Conservation (phyloP, 2,797 vertebrate species). For the Chrosomus eos region DNA sequence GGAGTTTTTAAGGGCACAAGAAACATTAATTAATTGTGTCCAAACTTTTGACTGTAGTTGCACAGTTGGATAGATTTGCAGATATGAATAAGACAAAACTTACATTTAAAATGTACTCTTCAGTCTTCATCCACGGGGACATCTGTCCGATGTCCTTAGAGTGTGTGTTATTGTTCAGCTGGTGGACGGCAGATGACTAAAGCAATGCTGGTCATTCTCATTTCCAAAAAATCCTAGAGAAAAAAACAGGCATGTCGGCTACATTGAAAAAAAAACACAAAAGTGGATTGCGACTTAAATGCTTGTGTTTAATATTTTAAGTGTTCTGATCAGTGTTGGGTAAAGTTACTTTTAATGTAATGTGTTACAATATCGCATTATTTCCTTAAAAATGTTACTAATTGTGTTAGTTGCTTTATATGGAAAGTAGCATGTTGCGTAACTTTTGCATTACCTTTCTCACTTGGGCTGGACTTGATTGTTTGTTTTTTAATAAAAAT, state of each 20-base stretch:
- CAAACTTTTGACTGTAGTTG: background rate
- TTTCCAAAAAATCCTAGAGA: constrained; percentile 34
- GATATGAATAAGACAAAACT: background rate
- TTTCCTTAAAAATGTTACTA: background rate
- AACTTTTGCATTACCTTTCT: background rate
- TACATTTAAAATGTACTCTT: constrained; percentile 17
- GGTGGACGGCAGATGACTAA: constrained; percentile 57
- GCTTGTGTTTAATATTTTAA: background rate
- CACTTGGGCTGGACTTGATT: background rate
- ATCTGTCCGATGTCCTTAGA: constrained; percentile 2
- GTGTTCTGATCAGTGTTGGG: background rate
- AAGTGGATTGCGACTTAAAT: background rate
- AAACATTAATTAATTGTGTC: background rate
- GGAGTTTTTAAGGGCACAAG: background rate
- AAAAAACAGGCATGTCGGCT: constrained; percentile 44
- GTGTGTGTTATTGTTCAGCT: constrained; percentile 45
- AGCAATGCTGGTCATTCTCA: constrained; percentile 46
- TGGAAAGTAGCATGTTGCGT: background rate
- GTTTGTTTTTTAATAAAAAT: background rate
- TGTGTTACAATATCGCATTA: background rate
- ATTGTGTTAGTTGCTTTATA: background rate
- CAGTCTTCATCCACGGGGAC: constrained; percentile 8
- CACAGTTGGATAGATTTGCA: background rate
- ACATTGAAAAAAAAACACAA: background rate
- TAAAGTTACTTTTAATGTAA: background rate